These are phyloP conservation scores for Alauda arvensis DNA, from an alignment of 2,797 vertebrate genomes.

Conservation along the genomic window DNA sequence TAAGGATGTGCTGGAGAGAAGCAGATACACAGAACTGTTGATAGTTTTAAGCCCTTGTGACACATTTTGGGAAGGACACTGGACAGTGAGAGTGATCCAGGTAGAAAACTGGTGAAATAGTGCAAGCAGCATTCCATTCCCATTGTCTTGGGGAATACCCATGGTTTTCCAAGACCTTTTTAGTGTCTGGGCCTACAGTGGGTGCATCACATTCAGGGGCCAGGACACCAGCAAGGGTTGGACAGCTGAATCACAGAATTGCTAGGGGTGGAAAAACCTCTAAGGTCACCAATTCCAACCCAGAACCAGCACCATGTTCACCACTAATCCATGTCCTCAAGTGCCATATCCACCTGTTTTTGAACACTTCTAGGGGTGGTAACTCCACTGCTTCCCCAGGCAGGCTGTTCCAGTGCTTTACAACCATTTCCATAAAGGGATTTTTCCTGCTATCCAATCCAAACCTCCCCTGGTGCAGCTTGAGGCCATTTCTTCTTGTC, in stretches of 20 bases:
- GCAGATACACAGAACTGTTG: not conserved
- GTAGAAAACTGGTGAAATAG: not conserved
- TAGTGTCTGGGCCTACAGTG: not conserved
- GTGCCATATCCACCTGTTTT: not conserved
- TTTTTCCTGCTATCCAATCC: not conserved
- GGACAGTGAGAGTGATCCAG: too few relatives aligned
- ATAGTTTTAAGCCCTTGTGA: not conserved
- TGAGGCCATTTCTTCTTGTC: not conserved
- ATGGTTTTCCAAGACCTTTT: not conserved
- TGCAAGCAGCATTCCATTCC: not conserved
- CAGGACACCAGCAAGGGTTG: not conserved
- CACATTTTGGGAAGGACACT: fast-evolving
- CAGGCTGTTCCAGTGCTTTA: not conserved
- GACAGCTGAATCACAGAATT: not conserved
- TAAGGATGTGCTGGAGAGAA: not conserved
- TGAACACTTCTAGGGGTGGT: not conserved
- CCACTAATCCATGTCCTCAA: not conserved
- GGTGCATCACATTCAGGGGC: fast-evolving
- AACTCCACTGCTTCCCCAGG: too few relatives aligned
- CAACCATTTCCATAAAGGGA: not conserved
- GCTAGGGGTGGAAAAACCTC: not conserved
- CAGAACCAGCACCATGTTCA: not conserved
- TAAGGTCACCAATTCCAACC: too few relatives aligned
- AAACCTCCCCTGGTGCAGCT: not conserved
- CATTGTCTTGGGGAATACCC: not conserved